Base-by-base conservation (phyloP, 2,113 vertebrate species). In the Phaethon lepturus region DNA sequence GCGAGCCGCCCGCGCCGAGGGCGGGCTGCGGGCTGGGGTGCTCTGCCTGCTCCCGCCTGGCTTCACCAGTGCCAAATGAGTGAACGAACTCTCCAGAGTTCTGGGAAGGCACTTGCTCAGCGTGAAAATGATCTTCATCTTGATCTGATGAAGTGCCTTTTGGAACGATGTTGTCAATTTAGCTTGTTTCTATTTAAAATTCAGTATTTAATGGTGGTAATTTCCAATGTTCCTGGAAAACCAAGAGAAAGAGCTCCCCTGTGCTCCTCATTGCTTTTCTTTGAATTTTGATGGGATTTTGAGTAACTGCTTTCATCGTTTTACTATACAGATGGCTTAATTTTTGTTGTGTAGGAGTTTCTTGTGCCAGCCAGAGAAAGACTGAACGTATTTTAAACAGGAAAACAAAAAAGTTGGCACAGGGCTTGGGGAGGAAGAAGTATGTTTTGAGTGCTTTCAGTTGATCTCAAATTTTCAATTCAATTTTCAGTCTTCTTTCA, bases 291-390 rank as follows among this genome's bases (percentile, higher is more conserved):
- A n/a, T 89, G 33, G 23, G 64, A 40, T 80, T 89, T 88, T n/a
- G 74, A 17, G 82, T 88, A 62, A 58, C 53, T 93, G 69, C 60
- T 86, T 88, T 77, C 50, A 80, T 50, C 20, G 2, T 49, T 94
- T 79, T 42, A 25, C 81, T 91, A 3, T 42, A 62, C 90, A 91
- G 93, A 92, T 88, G 90, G 81, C 44, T 91, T 84, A 3, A 0
- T 64, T 93, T 89, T 79, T 81, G 35, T 91, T 74, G 81, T 67
- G 77, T 89, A 44, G 93, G 88, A 74, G 86, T 91, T 88, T 80
- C 86, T 67, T 79, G 68, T 90, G 93, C 84, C 83, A 95, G 91
- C 50, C 87, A 93, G 84, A 83, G 91, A 94, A 85, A 95, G 80
- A 86, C 56, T 64, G 77, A 91, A 55, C 2, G 16, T 88, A 84